Evolutionary conservation across 2,797 vertebrate species (phyloP), one percentile per base, ranked within the genome.

Genomic region (Sebastes nivosus): DNA sequence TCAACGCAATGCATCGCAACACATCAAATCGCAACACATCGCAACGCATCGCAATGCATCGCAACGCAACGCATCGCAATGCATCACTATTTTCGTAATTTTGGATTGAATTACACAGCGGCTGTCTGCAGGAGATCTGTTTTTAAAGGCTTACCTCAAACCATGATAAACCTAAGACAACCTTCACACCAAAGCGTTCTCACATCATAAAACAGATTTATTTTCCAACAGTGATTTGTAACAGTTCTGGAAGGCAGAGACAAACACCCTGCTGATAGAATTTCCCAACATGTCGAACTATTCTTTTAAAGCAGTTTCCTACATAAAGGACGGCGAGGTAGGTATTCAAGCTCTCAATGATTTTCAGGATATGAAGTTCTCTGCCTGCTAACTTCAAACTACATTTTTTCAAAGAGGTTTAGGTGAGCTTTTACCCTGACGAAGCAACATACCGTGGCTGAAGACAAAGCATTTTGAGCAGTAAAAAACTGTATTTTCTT

Each of bases 321-420:
- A 10, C 16, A 76, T 46, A 32, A 18, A 32, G 34, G 25, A 46
- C 18, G 20, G 16, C 20, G 2, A 24, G 18, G 32, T 29, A n/a
- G 13, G 16, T 46, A 46, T 32, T 36, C 29, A 10, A 18, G 27
- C 32, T 32, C 46, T 52, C 46, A 66, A 18, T 52, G 46, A 52
- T 52, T 52, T 52, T 52, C 18, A 52, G 20, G 16, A 52, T n/a
- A 52, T 52, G 8, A n/a, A 27, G 5, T 52, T 36, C n/a, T 64
- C 46, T 60, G 16, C 54, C 32, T 29, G 68, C 54, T 46, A 34
- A 52, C 67, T 77, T 38, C 38, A 75, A 58, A 55, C 46, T 30
- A 14, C 2, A 59, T 20, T 25, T 60, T 20, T 10, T 8, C 27
- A 24, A 24, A 14, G 30, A 32, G 18, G 22, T 25, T 59, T 29